Evolutionary conservation across 1,140 invertebrate species (phyloP).

Genomic region (Drosophila nikananu): DNA sequence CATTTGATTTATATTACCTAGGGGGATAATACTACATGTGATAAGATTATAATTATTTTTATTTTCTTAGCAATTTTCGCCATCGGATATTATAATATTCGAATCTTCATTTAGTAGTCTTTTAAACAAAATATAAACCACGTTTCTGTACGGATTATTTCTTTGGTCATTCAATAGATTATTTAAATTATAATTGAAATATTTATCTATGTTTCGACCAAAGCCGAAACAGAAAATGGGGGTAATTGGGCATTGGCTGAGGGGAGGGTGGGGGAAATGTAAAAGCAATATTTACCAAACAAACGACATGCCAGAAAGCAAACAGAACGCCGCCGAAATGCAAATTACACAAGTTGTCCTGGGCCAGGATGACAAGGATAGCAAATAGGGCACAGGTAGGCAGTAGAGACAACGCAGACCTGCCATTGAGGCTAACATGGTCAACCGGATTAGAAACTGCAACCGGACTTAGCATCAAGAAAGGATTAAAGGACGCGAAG

Average conservation of each 20-base stretch:
- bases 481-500: conserved; percentile 65
- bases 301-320: conserved; percentile 58
- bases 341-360: conserved; percentile 57
- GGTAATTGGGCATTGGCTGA: conserved; percentile 1
- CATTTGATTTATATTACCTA: no score
- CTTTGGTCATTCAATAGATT: conserved; percentile 1
- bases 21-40: no score
- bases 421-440: conserved; percentile 66
- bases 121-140: neutral
- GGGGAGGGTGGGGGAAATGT: conserved; percentile 21
- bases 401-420: conserved; percentile 7
- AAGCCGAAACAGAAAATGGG: neutral
- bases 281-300: conserved; percentile 74
- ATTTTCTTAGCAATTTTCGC: no score
- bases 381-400: conserved; percentile 29
- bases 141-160: neutral
- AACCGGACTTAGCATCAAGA: conserved; percentile 72
- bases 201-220: conserved; percentile 1
- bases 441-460: conserved; percentile 73
- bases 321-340: conserved; percentile 61
- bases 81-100: neutral
- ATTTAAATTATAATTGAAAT: conserved; percentile 19
- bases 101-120: neutral
- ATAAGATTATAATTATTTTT: no score
- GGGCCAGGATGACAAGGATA: conserved; percentile 14